Base-by-base conservation (phyloP, 2,888 invertebrate species). In the Patella depressa region DNA sequence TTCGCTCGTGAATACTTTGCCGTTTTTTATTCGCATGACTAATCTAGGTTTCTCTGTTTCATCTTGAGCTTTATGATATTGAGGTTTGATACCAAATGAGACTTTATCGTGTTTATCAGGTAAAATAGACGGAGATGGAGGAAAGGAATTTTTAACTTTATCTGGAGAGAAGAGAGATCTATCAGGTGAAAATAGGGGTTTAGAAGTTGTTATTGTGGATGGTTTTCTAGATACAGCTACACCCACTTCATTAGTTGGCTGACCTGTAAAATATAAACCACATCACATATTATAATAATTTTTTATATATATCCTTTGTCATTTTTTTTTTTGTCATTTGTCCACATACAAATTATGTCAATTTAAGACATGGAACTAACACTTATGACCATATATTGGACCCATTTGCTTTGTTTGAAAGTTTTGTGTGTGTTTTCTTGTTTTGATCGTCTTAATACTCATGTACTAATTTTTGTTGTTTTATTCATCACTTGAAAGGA, bases 11-110 rank as follows among this genome's bases (percentile, higher is more conserved):
- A 85, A 85, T 14, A 88, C 89, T 81, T 88, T 89, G 11, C 91
- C 90, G 81, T 90, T 84, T 78, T 89, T 90, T 53, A 91, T 91
- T 53, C 89, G 88, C 86, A 91, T 88, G 7, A 91, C 90, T 79
- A 91, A 88, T 65, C 89, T 81, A 15, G 88, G 89, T 71, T 86
- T 85, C 17, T 45, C 57, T 29, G 45, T 19, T 11, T 77, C 24
- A 19, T 69, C 78, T 19, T 57, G 34, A 24, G 73, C 75, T 29
- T 75, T 59, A 34, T 70, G 65, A 17, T 59, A n/a, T 19, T 71
- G 71, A 71, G 73, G 34, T 17, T 81, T 80, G 12, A 88, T 82
- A 24, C 88, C 88, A 80, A 89, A 86, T 15, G 85, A 86, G 15
- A 89, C 85, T 76, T 87, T 88, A 55, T 87, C 86, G 57, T 88